phyloP scores from a whole-genome alignment of 1,140 invertebrate genomes.

The Drosophila pandora region DNA sequence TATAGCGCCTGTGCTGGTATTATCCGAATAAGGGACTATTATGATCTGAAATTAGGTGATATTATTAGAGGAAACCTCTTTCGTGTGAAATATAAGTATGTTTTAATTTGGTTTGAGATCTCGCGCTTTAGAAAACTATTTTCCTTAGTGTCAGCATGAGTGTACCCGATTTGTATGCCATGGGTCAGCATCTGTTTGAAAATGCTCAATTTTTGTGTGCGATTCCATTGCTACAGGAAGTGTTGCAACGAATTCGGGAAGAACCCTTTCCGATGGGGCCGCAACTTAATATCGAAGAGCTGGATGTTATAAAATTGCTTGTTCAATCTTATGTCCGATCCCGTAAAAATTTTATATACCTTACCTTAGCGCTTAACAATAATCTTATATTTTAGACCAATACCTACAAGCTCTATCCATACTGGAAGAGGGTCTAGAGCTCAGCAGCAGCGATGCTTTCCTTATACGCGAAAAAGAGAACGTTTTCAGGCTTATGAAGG shows the following conservation, averaged over 20 bases:
- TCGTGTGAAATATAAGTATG: slow-evolving; percentile 91
- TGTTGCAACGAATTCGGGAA: not conserved
- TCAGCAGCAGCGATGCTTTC: not conserved
- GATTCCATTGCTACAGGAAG: not conserved
- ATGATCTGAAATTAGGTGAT: slow-evolving; percentile 93
- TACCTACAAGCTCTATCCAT: slow-evolving; percentile 25
- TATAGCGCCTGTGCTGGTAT: slow-evolving; percentile 92
- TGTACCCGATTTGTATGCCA: not conserved
- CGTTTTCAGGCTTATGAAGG: not conserved
- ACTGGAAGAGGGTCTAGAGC: not conserved
- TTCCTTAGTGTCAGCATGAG: not conserved
- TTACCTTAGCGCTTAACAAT: not conserved
- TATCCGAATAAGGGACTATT: slow-evolving; percentile 96
- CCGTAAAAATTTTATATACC: not conserved
- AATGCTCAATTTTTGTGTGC: not conserved
- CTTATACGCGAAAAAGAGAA: not conserved
- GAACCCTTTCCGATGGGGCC: not conserved
- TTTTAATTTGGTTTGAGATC: not conserved
- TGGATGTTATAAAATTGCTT: not conserved
- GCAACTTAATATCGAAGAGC: not conserved
- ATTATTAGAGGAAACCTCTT: slow-evolving; percentile 94
- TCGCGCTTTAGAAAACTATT: not conserved
- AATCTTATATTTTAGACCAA: not conserved
- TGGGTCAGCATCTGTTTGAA: not conserved
- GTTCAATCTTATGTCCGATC: not conserved